Evolutionary conservation across 2,888 invertebrate species (phyloP).

Genomic region (Lagria hirta): DNA sequence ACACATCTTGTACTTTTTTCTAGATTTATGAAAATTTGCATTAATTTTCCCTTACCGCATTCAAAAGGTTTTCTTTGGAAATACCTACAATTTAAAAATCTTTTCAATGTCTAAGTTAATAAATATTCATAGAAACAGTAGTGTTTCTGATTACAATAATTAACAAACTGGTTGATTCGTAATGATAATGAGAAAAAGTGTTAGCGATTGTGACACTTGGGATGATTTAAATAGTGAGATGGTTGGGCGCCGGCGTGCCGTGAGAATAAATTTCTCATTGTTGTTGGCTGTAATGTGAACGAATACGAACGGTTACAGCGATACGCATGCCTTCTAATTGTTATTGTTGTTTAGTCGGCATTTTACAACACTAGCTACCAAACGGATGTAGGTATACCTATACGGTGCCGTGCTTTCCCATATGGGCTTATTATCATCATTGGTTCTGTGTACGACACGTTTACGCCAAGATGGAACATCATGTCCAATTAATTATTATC

Average conservation of each 20-base stretch:
- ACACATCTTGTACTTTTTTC: too few relatives aligned
- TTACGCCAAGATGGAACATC: conserved; percentile 6
- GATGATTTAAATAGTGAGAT: too few relatives aligned
- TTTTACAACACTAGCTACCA: conserved; percentile 12
- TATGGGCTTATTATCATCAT: conserved; percentile 4
- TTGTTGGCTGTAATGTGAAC: conserved; percentile 26
- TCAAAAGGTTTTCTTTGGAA: too few relatives aligned
- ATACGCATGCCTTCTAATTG: conserved; percentile 20
- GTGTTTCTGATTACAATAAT: conserved; percentile 17
- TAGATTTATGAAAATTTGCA: too few relatives aligned
- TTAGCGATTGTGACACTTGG: conserved; percentile 22
- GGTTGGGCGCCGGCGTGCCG: conserved; percentile 33
- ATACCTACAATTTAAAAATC: too few relatives aligned
- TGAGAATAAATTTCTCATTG: conserved; percentile 36
- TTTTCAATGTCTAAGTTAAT: conserved; percentile 1
- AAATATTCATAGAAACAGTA: conserved; percentile 17
- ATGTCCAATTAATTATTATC: conserved; percentile 15
- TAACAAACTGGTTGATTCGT: too few relatives aligned
- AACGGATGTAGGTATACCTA: too few relatives aligned
- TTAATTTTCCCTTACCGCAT: too few relatives aligned
- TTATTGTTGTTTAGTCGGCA: conserved; percentile 14
- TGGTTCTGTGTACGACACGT: conserved; percentile 1
- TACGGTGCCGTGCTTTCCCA: too few relatives aligned
- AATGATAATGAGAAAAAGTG: conserved; percentile 17
- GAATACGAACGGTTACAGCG: conserved; percentile 14